Evolutionary conservation across 2,797 vertebrate genomes (phyloP).

Genomic region (Ibycter americanus): DNA sequence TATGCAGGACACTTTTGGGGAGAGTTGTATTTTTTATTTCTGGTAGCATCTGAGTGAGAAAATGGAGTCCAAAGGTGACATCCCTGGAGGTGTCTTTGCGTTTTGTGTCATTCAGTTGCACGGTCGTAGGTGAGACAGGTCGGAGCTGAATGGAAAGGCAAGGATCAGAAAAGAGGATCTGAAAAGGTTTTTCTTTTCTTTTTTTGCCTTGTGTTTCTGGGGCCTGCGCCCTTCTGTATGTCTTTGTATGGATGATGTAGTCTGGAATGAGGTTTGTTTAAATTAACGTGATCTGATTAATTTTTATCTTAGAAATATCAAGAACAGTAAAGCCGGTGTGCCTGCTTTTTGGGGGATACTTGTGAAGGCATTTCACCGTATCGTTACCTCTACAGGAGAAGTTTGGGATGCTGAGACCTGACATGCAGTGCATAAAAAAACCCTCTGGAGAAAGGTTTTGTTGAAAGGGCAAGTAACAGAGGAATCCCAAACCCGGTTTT

Average conservation of each 20-base stretch:
- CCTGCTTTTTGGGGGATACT: not conserved
- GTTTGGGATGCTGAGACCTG: not conserved
- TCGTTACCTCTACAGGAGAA: not conserved
- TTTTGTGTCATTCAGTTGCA: not conserved
- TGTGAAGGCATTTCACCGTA: not conserved
- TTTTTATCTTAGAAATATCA: constrained; percentile 19
- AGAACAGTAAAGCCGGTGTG: not conserved
- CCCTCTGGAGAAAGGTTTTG: not conserved
- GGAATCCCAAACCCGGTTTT: not conserved
- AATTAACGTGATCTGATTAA: constrained; percentile 1
- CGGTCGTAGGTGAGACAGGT: not conserved
- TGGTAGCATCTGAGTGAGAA: not conserved
- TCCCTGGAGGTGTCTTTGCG: not conserved
- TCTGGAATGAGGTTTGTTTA: constrained; percentile 28
- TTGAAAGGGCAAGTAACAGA: not conserved
- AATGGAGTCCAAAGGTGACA: not conserved
- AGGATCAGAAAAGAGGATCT: not conserved
- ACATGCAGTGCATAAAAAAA: not conserved
- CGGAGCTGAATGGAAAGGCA: not conserved
- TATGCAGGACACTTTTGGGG: not conserved
- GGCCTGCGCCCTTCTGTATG: not conserved
- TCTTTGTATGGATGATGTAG: not conserved
- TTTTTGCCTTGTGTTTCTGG: not conserved
- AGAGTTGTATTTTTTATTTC: not conserved
- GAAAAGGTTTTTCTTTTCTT: not conserved